A percentile compares a stretch with the other conserved stretches of the same genome.
phyloP scores from a whole-genome alignment of 2,797 vertebrate species.

The Ara ararauna region DNA sequence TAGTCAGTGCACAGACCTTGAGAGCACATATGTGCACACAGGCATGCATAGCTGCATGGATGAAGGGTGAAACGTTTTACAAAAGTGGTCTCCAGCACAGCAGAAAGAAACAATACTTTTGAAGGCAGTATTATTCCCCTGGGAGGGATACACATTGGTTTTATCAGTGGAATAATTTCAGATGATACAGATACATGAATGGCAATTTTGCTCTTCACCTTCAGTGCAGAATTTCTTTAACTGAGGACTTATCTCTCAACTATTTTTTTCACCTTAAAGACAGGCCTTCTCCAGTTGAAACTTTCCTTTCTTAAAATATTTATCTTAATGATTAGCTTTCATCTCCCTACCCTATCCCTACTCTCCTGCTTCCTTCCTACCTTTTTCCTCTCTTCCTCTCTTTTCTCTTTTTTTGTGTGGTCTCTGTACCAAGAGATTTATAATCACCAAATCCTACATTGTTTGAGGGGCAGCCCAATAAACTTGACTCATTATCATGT shows the following conservation, averaged over 20 bases:
- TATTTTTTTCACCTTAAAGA: conserved; percentile 12
- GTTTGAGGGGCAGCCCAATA: conserved; percentile 51
- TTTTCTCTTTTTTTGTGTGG: background rate
- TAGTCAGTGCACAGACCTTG: background rate
- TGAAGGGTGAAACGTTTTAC: background rate
- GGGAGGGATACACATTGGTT: conserved; percentile 45
- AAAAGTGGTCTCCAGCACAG: conserved; percentile 44
- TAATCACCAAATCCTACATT: conserved; percentile 1
- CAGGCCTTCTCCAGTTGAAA: background rate
- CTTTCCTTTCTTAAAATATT: conserved; percentile 37
- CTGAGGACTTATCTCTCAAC: conserved; percentile 55
- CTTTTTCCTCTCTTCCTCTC: background rate
- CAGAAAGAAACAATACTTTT: conserved; percentile 56
- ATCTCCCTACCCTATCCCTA: background rate
- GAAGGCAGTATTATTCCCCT: conserved; percentile 48
- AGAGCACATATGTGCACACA: background rate
- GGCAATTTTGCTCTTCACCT: conserved; percentile 73
- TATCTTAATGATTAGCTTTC: conserved; percentile 50
- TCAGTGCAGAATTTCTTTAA: conserved; percentile 55
- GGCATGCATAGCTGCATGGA: background rate
- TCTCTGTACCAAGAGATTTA: background rate
- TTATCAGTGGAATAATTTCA: conserved; percentile 77
- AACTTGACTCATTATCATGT: conserved; percentile 75
- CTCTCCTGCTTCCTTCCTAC: background rate
- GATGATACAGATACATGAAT: conserved; percentile 70